phyloP scores from a whole-genome alignment of 2,113 vertebrate species.

The Tangachromis dhanisi region DNA sequence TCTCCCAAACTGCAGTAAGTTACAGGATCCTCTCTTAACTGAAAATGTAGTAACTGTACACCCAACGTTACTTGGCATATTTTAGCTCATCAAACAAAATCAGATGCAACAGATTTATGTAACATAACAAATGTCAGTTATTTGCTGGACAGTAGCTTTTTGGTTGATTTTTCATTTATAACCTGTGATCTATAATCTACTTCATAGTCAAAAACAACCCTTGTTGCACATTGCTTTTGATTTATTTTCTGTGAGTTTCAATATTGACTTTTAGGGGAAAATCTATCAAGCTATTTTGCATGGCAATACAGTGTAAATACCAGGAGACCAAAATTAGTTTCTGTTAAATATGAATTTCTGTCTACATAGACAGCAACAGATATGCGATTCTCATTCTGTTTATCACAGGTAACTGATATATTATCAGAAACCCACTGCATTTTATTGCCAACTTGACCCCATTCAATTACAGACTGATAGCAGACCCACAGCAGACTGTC shows the following conservation, averaged over 20 bases:
- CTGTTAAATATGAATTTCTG: neutral
- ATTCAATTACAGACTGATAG: neutral
- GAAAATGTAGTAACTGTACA: neutral
- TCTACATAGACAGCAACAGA: neutral
- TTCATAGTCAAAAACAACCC: neutral
- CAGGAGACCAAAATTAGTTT: neutral
- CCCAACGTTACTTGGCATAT: neutral
- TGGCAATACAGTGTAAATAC: neutral
- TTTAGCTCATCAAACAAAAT: neutral
- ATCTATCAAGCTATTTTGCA: neutral
- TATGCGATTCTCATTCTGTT: neutral
- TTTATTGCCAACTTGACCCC: neutral
- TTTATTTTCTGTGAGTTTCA: neutral
- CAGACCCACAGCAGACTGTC: neutral
- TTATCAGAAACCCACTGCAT: neutral
- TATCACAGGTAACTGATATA: neutral
- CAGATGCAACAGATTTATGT: neutral
- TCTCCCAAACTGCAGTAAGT: neutral
- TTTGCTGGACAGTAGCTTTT: neutral
- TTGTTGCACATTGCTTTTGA: neutral
- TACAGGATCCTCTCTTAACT: neutral
- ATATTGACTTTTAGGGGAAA: neutral
- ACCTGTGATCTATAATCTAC: neutral
- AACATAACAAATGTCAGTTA: neutral
- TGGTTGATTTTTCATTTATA: neutral